Evolutionary conservation across 1,140 invertebrate species (phyloP), one percentile per base, ranked within the genome.

Genomic region (Paramacrobiotus metropolitanus): DNA sequence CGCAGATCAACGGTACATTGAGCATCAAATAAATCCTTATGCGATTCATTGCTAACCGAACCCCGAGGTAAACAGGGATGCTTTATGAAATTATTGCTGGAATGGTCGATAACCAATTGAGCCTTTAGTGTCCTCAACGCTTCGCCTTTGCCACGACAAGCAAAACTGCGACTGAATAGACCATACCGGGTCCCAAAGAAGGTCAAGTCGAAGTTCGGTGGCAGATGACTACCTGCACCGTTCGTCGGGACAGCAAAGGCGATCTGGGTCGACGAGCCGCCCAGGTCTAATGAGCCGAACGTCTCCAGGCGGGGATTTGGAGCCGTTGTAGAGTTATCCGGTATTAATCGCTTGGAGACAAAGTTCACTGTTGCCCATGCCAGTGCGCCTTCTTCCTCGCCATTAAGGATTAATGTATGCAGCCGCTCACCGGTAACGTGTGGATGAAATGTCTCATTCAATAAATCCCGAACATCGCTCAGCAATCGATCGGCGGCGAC

Each of bases 331-430:
- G 28, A 20, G 48, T 55, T 55, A 24, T 55, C 48, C 15, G 48
- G 48, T 24, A 55, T 15, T 9, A 55, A 24, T 15, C 48, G 4
- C 24, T 55, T 55, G 15, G 48, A 20, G 48, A 55, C 28, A 24
- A 55, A 55, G 48, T 55, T 55, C 15, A 55, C 48, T 15, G 48
- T 55, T 15, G 48, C 48, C 48, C 48, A 55, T 15, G 48, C 48
- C 15, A 55, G 24, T 9, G 48, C 48, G 28, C 48, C 48, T 28
- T 55, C 48, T 55, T 55, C 48, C 48, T 15, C 15, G 4, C 48
- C 48, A 55, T 55, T 24, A 24, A 55, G 48, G 15, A 55, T 55
- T 24, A 55, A 9, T 9, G 28, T 24, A 28, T 55, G 48, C 4
- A 24, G 15, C 15, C 24, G 48, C 4, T 55, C 48, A 9, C 15